Percentiles rank a stretch among this genome's conserved stretches.
phyloP scores from a whole-genome alignment of 2,113 vertebrate species.

The rat (Rattus norvegicus) region GRCr8 NC_086026.1:27368501-27369000 shows the following conservation, averaged over 20 bases:
- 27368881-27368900: not conserved
- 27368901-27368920: not conserved
- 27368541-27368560: too few relatives aligned
- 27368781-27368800: not conserved
- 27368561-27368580: too few relatives aligned
- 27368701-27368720: too few relatives aligned
- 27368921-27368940: not conserved
- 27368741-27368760: not conserved
- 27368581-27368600: too few relatives aligned
- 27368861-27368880: not conserved
- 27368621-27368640: too few relatives aligned
- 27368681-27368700: too few relatives aligned
- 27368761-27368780: not conserved
- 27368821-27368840: not conserved
- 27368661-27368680: too few relatives aligned
- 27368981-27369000: not conserved
- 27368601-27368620: too few relatives aligned
- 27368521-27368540: not conserved
- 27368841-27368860: not conserved
- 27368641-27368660: too few relatives aligned
- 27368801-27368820: not conserved
- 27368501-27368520: not conserved
- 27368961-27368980: not conserved
- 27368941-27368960: not conserved
- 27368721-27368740: not conserved